phyloP scores from a whole-genome alignment of 2,888 invertebrate species.

The Drosophila algonquin region DNA sequence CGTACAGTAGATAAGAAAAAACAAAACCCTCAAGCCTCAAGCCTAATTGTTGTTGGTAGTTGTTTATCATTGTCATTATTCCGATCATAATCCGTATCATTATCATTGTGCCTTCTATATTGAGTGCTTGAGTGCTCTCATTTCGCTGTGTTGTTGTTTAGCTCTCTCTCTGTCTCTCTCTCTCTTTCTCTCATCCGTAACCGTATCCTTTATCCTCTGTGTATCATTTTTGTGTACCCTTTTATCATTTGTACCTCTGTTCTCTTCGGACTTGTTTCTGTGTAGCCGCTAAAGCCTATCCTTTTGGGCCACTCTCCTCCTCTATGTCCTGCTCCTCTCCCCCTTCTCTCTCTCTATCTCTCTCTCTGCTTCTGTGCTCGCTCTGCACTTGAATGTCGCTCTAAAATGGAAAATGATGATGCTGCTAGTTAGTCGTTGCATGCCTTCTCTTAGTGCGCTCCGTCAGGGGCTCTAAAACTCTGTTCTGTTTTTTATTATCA shows the following conservation, averaged over 20 bases:
- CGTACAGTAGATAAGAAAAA: conserved; percentile 62
- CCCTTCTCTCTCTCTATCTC: conserved; percentile 1
- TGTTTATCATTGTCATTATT: conserved; percentile 52
- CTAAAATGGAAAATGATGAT: conserved; percentile 23
- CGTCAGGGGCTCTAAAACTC: conserved; percentile 6
- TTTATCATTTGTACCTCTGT: conserved; percentile 19
- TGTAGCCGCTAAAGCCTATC: conserved; percentile 42
- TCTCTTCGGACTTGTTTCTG: conserved; percentile 21
- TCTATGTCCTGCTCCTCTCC: background rate
- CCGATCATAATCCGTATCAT: conserved; percentile 28
- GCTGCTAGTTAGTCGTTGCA: conserved; percentile 49
- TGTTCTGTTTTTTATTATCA: background rate
- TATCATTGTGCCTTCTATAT: conserved; percentile 34
- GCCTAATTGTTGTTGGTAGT: conserved; percentile 74
- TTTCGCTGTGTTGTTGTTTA: conserved; percentile 68
- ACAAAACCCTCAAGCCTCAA: conserved; percentile 33
- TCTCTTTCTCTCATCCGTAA: background rate
- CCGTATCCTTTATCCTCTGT: background rate
- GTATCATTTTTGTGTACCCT: conserved; percentile 33
- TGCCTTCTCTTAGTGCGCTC: conserved; percentile 39
- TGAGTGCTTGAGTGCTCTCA: conserved; percentile 3
- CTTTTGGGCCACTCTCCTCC: conserved; percentile 19
- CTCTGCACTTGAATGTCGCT: conserved; percentile 15
- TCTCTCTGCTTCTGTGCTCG: conserved; percentile 35
- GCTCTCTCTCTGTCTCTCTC: conserved; percentile 22